Conservation (phyloP, 2,113 vertebrate species). For the Phaetusa simplex region DNA sequence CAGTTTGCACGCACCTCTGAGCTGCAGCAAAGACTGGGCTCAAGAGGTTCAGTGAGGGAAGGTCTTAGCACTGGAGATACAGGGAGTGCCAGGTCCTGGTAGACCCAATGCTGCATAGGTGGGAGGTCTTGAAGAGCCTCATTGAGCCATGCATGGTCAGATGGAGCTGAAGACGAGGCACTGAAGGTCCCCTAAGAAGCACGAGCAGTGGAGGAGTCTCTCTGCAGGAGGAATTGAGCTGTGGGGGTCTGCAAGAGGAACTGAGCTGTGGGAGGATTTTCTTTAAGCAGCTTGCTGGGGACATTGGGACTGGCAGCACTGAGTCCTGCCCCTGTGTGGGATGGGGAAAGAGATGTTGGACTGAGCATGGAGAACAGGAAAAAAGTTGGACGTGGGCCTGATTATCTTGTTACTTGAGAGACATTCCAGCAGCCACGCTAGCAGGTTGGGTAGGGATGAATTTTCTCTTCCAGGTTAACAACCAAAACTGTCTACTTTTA, state of each 20-base stretch:
- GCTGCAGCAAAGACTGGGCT: neutral
- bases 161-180: neutral
- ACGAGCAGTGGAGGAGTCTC: neutral
- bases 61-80: neutral
- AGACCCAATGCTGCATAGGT: neutral
- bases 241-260: neutral
- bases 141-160: rapidly evolving
- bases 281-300: neutral
- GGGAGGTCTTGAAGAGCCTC: neutral
- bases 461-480: neutral
- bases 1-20: neutral
- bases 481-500: neutral
- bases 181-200: rapidly evolving
- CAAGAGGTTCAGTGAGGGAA: neutral
- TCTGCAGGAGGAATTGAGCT: neutral
- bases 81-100: neutral
- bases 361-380: neutral
- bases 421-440: neutral
- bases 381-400: neutral
- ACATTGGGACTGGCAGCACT: neutral
- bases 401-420: neutral
- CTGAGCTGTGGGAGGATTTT: neutral
- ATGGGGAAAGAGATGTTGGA: neutral
- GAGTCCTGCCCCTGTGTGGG: neutral
- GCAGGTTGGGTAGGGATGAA: neutral